Evolutionary conservation across 2,113 vertebrate species (phyloP), one percentile per base, ranked within the genome.

Genomic region (Sander lucioperca): DNA sequence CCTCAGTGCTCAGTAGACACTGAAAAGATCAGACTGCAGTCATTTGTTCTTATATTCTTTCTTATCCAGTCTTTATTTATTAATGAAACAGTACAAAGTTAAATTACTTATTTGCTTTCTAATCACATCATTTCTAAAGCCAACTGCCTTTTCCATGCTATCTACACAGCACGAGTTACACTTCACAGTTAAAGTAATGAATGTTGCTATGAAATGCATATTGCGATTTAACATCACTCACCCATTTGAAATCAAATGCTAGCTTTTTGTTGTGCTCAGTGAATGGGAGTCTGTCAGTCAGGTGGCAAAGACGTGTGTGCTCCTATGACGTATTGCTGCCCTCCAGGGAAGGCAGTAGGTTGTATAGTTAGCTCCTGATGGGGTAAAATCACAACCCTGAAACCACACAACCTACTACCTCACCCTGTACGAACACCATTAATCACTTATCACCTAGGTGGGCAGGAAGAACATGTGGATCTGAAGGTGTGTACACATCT

Each of bases 361-460:
- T 99, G 98, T 99, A 98, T 98, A 98, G 98, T 99, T 99, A 99
- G 96, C 98, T 99, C 96, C 97, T 95, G 95, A 99, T 93, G 96
- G 97, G 97, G 97, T 95, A 96, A 97, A 97, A 98, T 97, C 96
- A 97, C 97, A 96, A 96, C 98, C 98, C 97, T 97, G 96, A 99
- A 99, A 99, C 98, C 97, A 99, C 97, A 99, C 98, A 99, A 99
- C 98, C 98, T 99, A 99, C 98, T 99, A 99, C 98, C 98, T 99
- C 98, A 99, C 94, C 96, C 97, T 96, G 97, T 95, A 91, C 95
- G 95, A 96, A 96, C 94, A 95, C 93, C 95, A 91, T 77, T 45
- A 84, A 86, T 43, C 39, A 43, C 39, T 11, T 43, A 75, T 91
- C 89, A 72, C 33, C 62, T 68, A 23, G 50, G 33, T 0, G 65